A percentile compares a stretch with the other conserved stretches of the same genome.
These are phyloP conservation scores for Neotoxoptera formosana DNA, from an alignment of 1,140 invertebrate species.

Conservation along the genomic window DNA sequence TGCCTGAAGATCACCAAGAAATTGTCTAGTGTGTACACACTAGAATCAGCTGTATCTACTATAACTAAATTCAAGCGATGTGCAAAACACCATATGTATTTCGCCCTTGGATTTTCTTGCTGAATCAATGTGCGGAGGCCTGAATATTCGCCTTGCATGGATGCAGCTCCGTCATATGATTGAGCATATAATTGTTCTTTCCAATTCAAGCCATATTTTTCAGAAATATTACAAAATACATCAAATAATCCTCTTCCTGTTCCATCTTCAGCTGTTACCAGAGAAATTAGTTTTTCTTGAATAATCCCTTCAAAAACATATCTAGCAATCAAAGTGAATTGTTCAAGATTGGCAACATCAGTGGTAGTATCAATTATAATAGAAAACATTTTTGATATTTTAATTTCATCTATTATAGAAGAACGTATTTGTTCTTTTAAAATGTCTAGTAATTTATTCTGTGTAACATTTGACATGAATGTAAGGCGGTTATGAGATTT, in stretches of 20 bases:
- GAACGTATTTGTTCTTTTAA: slow-evolving; percentile 1
- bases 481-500: not conserved
- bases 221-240: not conserved
- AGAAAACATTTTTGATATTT: not conserved
- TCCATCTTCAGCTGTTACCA: not conserved
- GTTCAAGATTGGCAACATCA: not conserved
- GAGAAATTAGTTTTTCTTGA: slow-evolving; percentile 1
- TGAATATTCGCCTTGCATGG: not conserved
- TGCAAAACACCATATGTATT: not conserved
- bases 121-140: not conserved
- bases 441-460: not conserved
- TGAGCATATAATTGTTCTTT: not conserved
- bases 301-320: not conserved
- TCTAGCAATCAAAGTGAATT: not conserved
- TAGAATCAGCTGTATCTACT: not conserved
- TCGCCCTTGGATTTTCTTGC: not conserved
- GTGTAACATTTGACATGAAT: not conserved
- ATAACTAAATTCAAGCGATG: not conserved
- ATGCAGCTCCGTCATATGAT: slow-evolving; percentile 6
- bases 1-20: not conserved
- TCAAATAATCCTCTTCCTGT: not conserved
- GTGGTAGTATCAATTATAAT: not conserved
- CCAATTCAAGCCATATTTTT: not conserved
- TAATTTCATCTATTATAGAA: not conserved
- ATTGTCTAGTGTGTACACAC: not conserved